Base-by-base conservation (phyloP, 2,797 vertebrate genomes). In the Rhinichthys osculus region DNA sequence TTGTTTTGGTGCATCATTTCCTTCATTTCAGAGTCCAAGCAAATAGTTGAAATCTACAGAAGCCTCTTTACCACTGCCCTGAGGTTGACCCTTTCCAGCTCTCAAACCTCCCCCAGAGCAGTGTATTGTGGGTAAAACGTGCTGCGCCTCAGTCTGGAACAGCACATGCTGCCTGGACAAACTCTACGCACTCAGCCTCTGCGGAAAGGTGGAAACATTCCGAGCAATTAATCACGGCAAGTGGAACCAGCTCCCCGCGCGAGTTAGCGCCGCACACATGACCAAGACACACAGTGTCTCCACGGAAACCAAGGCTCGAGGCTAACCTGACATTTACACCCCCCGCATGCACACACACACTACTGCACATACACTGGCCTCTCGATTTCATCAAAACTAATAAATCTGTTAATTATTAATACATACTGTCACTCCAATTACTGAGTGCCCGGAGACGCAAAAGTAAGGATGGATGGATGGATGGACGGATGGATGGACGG, bases 141-240 rank as follows among this genome's bases (percentile, higher is more conserved):
- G 72, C 23, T 52, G 71, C 7, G 33, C 14, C 70, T 35, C 54
- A 67, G 81, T 88, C 69, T 72, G 38, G 7, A 74, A 85, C 50
- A 3, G 73, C 83, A 69, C 91, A 90, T 85, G 90, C 87, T 90
- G 86, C 82, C 87, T 90, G 69, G 86, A 78, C 59, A 91, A 86
- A 38, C 87, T 89, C 85, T 85, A 87, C 84, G 86, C 69, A 78
- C 78, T 66, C 52, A 78, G 62, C 64, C 71, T 57, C 52, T 9
- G 92, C 85, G 87, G 87, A 86, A 85, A 76, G 90, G 89, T 92
- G 89, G 81, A 92, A 92, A 92, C 91, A 94, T 92, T 93, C 86
- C 88, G 90, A 89, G 92, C 90, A 94, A 94, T 96, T 95, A 96
- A 94, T 95, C 94, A 93, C 82, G 88, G 86, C 91, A 91, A 94